Evolutionary conservation across 2,113 vertebrate genomes (phyloP).

Genomic region (Gopherus flavomarginatus): DNA sequence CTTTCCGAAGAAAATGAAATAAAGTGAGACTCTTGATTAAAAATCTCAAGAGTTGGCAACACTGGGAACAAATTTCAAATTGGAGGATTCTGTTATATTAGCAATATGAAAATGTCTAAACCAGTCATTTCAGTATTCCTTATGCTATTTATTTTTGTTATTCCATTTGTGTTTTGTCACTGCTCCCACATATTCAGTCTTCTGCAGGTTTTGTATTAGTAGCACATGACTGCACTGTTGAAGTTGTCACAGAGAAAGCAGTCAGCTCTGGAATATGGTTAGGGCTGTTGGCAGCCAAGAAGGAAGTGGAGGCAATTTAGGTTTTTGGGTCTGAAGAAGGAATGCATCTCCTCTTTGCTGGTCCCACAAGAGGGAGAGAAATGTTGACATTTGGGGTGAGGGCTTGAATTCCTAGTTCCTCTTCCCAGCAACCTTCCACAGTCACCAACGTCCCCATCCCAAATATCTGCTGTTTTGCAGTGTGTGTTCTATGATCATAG

Average conservation of each 20-base stretch:
- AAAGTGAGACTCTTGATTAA: neutral
- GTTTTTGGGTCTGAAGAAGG: constrained; percentile 33
- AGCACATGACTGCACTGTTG: too few species aligned
- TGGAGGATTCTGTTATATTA: neutral
- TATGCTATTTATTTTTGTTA: too few species aligned
- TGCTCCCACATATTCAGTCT: too few species aligned
- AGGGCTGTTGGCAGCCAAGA: constrained; percentile 51
- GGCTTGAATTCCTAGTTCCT: constrained; percentile 18
- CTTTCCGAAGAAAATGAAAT: neutral
- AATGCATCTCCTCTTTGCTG: constrained; percentile 48
- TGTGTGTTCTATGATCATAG: too few species aligned
- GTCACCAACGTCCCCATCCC: neutral
- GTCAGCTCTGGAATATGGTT: neutral
- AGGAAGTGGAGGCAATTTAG: constrained; percentile 37
- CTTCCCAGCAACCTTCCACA: neutral
- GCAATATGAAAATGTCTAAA: too few species aligned
- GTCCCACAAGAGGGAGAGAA: neutral
- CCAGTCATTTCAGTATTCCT: too few species aligned
- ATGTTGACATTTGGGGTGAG: constrained; percentile 53
- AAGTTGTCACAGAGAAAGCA: neutral
- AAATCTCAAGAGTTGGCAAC: neutral
- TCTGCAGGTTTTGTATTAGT: too few species aligned
- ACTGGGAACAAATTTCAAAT: neutral
- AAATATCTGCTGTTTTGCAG: neutral
- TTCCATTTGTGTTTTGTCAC: too few species aligned